These are phyloP conservation scores for Schlechtendalia chinensis DNA, from an alignment of 1,140 invertebrate species.

Conservation along the genomic window DNA sequence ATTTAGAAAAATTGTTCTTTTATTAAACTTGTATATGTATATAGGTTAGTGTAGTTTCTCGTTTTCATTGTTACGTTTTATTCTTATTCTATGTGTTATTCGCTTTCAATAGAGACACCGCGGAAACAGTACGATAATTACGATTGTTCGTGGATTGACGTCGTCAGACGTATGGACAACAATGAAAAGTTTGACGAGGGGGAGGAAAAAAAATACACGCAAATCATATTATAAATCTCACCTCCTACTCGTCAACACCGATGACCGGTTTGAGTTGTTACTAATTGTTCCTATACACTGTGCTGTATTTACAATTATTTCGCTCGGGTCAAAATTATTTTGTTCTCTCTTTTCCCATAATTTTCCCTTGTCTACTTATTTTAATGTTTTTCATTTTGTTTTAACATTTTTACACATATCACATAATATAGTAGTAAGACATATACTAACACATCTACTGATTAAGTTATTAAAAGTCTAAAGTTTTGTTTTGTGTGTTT, in stretches of 20 bases:
- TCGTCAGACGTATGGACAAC: constrained; percentile 20
- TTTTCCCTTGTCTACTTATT: too few relatives aligned
- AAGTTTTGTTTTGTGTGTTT: too few relatives aligned
- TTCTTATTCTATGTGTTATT: constrained; percentile 13
- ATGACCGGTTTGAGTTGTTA: constrained; percentile 6
- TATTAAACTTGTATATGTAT: neutral
- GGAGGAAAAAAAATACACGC: neutral
- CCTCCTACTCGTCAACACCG: constrained; percentile 14
- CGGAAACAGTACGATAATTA: constrained; percentile 22
- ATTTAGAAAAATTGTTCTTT: constrained; percentile 38
- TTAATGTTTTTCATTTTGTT: too few relatives aligned
- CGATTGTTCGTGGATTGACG: constrained; percentile 26
- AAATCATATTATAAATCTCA: constrained; percentile 11
- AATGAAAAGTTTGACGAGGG: constrained; percentile 25
- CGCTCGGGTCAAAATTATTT: too few relatives aligned
- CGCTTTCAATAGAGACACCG: constrained; percentile 12
- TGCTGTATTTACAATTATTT: too few relatives aligned
- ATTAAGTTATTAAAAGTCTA: too few relatives aligned
- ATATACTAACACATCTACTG: too few relatives aligned
- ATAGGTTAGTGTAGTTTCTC: neutral
- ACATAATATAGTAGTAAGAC: too few relatives aligned
- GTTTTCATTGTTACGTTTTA: neutral
- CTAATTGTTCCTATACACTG: neutral
- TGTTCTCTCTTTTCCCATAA: too few relatives aligned
- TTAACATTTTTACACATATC: too few relatives aligned